A percentile compares a stretch with the other conserved stretches of the same genome.
These are phyloP conservation scores for Damaliscus lunatus DNA, from an alignment of 2,113 vertebrate genomes.

Conservation along the genomic window DNA sequence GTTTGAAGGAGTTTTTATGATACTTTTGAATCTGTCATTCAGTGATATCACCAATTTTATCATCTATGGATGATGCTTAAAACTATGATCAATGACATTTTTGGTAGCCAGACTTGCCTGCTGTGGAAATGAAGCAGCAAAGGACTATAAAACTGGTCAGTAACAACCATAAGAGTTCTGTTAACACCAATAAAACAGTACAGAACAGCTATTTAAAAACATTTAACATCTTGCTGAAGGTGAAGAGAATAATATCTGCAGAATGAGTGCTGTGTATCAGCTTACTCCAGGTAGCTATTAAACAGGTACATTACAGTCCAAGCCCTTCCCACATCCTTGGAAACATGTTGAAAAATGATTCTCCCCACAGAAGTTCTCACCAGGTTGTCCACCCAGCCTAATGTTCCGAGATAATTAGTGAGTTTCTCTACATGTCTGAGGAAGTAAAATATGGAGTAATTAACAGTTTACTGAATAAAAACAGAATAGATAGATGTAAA, in stretches of 20 bases:
- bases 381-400: background rate
- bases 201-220: slow-evolving; percentile 16
- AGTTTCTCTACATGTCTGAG: background rate
- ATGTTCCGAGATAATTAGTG: background rate
- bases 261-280: background rate
- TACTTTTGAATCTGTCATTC: slow-evolving; percentile 65
- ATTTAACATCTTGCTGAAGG: slow-evolving; percentile 55
- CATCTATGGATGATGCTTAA: slow-evolving; percentile 46
- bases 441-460: background rate
- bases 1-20: slow-evolving; percentile 65
- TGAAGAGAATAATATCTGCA: slow-evolving; percentile 10
- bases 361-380: background rate
- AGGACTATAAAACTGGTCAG: slow-evolving; percentile 16
- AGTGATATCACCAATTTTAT: slow-evolving; percentile 61
- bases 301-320: background rate
- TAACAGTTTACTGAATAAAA: background rate
- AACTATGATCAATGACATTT: slow-evolving; percentile 54
- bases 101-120: background rate
- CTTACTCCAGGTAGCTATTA: slow-evolving; percentile 8
- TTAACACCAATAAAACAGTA: slow-evolving; percentile 41
- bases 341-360: slow-evolving; percentile 28
- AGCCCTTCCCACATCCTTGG: slow-evolving; percentile 20
- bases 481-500: background rate
- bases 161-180: slow-evolving; percentile 16
- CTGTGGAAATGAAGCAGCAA: background rate